These are phyloP conservation scores for Chinchilla lanigera DNA, from an alignment of 2,113 vertebrate species.

Conservation along the genomic window DNA sequence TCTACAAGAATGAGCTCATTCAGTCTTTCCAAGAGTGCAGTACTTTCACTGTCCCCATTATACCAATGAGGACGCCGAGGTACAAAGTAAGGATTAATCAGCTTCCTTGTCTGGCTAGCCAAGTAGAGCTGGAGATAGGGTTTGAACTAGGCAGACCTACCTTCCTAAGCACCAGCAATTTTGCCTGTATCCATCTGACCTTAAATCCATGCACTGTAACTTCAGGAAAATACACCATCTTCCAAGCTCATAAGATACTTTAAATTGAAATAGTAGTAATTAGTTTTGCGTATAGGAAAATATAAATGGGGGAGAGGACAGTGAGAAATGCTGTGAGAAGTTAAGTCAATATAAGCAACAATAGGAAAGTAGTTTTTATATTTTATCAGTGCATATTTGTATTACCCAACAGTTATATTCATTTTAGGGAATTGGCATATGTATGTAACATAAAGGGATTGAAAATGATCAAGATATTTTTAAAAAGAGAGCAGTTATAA, in stretches of 20 bases:
- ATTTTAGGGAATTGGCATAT: background rate
- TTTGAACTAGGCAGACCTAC: background rate
- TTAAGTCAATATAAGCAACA: background rate
- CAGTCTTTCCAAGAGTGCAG: background rate
- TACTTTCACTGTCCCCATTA: background rate
- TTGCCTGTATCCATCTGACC: background rate
- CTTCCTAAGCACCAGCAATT: background rate
- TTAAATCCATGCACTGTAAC: background rate
- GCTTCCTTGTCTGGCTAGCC: background rate
- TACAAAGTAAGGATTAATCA: background rate
- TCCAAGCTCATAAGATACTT: background rate
- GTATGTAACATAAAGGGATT: background rate
- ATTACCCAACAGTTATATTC: background rate
- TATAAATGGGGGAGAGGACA: no score
- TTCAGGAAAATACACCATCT: background rate
- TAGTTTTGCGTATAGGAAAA: background rate
- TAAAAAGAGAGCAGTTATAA: background rate
- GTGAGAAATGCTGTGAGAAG: background rate
- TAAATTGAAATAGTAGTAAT: background rate
- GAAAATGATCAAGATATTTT: background rate
- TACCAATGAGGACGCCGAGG: background rate
- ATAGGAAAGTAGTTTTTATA: background rate
- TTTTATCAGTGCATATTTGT: background rate
- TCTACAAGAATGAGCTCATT: background rate
- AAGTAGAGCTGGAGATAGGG: background rate